Evolutionary conservation across 2,113 vertebrate species (phyloP), one percentile per base, ranked within the genome.

Genomic region (Callorhinus ursinus): DNA sequence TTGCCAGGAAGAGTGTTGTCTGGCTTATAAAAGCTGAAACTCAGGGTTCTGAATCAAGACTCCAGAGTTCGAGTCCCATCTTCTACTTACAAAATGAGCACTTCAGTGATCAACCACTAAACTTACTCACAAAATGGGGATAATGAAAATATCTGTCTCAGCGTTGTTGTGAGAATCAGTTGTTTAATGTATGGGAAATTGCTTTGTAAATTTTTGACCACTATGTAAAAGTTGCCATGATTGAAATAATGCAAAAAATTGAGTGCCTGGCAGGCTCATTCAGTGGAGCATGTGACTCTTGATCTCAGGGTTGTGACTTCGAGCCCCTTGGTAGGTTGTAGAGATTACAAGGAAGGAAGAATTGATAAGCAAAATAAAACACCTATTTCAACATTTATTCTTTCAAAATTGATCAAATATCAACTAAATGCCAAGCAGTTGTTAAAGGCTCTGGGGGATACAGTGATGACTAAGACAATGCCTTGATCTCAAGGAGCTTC

Each of bases 11-110:
- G 81, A 93, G 65, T 77, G 14, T 55, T 71, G 36, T 81, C 77
- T 96, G 31, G 61, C 76, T 77, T 72, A 85, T 42, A 94, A 71
- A 97, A 92, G 96, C 24, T 57, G 86, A 93, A 97, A 93, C 59
- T 26, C 91, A 80, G 79, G 61, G 5, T 22, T 71, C 76, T 74
- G 72, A 96, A 81, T 87, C 79, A 88, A 79, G 84, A 65, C 84
- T 76, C 59, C 82, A 97, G 71, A 76, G 28, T 93, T 92, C 88
- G 63, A 88, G 65, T 71, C 67, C 18, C 28, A 80, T 33, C 51
- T 86, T 95, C n/a, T 72, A n/a, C 63, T 92, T 92, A 67, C 6
- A 88, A 49, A 42, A 89, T 95, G 82, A 97, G 51, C 63, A 65
- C 85, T 95, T 67, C 2, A 71, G 71, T 81, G 39, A 72, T 19